Evolutionary conservation across 2,888 invertebrate species (phyloP), one percentile per base, ranked within the genome.

Genomic region (Thymelicus lineola): DNA sequence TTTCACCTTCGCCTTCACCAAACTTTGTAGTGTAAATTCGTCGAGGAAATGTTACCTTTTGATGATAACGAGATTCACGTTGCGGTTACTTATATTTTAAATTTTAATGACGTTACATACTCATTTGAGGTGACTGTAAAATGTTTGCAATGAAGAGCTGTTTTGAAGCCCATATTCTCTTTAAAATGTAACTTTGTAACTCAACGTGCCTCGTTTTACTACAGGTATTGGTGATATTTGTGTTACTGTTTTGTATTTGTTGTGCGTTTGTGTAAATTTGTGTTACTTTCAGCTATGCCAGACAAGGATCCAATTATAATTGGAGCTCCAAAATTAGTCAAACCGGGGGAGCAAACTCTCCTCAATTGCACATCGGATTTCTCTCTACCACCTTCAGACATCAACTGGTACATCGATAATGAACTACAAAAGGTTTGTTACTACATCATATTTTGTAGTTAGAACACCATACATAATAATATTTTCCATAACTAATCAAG

Each of bases 361-460:
- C 84, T 93, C 66, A 93, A 93, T 80, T 93, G 93, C 78, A 86
- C 92, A 14, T 89, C 93, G 14, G 93, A 91, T 81, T 91, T 86
- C 80, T 93, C 93, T 6, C 82, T 93, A 66, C 93, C 93, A 15
- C 85, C 93, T 14, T 84, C 93, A n/a, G 90, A 91, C 73, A 93
- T 93, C 76, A 91, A 91, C 82, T 93, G 93, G 93, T 93, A 91
- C 79, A 88, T 93, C 77, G 91, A 93, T 77, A 86, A 90, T 69
- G 91, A 91, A 75, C 76, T 90, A 72, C 92, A 93, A 81, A 92
- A 90, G 93, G 93, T 93, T 78, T 60, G 86, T 84, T 76, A 20
- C 28, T 45, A 17, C 42, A 10, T 42, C 10, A 42, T 42, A 10
- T 42, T 9, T 42, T 42, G 7, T 42, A 10, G 9, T 1, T 42